These are phyloP conservation scores for Phrynocephalus forsythii DNA, from an alignment of 2,797 vertebrate genomes.

Conservation along the genomic window DNA sequence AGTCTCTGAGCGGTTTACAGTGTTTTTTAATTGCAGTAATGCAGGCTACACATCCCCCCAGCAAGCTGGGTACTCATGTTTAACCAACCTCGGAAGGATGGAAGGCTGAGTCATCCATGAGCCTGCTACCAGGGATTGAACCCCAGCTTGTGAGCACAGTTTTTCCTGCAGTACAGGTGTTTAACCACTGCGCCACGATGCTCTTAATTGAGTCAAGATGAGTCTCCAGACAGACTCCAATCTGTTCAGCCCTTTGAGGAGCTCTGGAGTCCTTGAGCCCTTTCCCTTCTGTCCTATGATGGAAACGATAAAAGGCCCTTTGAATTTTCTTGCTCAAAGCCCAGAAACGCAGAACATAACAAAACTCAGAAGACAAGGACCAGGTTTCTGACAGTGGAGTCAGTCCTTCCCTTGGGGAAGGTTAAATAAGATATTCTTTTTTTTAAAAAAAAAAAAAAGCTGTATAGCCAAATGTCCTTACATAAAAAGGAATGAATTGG, in stretches of 20 bases:
- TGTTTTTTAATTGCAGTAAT: too few relatives aligned
- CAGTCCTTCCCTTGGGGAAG: neutral
- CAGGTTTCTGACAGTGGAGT: neutral
- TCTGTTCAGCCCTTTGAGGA: neutral
- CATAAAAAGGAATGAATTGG: neutral
- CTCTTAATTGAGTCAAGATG: too few relatives aligned
- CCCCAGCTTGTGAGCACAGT: too few relatives aligned
- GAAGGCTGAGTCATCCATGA: too few relatives aligned
- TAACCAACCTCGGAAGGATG: too few relatives aligned
- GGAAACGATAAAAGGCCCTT: neutral
- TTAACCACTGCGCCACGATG: too few relatives aligned
- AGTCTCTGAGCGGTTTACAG: too few relatives aligned
- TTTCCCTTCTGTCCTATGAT: neutral
- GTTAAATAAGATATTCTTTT: neutral
- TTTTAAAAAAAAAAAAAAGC: neutral
- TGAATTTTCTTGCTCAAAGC: neutral
- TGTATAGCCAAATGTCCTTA: neutral
- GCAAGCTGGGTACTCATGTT: too few relatives aligned
- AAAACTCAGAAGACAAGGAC: neutral
- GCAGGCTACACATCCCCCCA: too few relatives aligned
- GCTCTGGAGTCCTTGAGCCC: neutral
- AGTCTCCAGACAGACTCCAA: neutral
- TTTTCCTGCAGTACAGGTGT: too few relatives aligned
- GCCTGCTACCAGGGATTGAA: too few relatives aligned
- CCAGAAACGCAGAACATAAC: neutral